These are phyloP conservation scores for Drosophila ogumai DNA, from an alignment of 1,140 invertebrate species.

Conservation along the genomic window DNA sequence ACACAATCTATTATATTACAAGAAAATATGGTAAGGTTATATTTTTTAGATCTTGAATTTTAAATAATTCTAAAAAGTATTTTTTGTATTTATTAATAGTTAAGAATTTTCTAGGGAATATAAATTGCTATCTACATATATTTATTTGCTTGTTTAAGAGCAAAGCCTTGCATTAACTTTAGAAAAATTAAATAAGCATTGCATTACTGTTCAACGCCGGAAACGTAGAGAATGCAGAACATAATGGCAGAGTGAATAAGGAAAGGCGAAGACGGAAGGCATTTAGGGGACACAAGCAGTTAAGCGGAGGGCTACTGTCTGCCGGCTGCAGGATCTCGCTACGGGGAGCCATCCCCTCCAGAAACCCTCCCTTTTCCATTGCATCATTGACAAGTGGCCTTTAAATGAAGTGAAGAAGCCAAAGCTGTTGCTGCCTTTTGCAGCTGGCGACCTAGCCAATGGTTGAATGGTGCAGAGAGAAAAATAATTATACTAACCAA, in stretches of 20 bases:
- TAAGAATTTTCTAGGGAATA: no score
- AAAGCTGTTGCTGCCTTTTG: conserved; percentile 30
- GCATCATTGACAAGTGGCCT: conserved; percentile 71
- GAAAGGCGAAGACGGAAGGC: conserved; percentile 7
- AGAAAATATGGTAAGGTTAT: not conserved
- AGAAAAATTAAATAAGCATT: conserved; percentile 50
- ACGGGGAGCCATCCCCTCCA: conserved; percentile 16
- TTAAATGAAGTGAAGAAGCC: conserved; percentile 72
- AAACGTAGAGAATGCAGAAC: conserved; percentile 34
- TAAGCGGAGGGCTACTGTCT: conserved; percentile 18
- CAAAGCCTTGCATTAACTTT: no score
- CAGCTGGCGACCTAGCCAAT: conserved; percentile 11
- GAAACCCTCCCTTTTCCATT: conserved; percentile 31
- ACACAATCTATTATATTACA: no score
- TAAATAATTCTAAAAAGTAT: not conserved
- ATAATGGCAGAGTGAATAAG: conserved; percentile 37
- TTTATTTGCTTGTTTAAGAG: not conserved
- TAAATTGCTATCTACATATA: not conserved
- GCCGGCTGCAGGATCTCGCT: conserved; percentile 24
- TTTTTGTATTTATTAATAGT: no score
- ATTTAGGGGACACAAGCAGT: conserved; percentile 15
- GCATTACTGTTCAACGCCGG: conserved; percentile 30
- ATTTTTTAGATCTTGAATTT: no score
- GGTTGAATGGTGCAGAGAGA: conserved; percentile 1
- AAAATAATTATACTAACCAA: not conserved